Base-by-base conservation (phyloP, 2,797 vertebrate species). In the Onychomys torridus region DNA sequence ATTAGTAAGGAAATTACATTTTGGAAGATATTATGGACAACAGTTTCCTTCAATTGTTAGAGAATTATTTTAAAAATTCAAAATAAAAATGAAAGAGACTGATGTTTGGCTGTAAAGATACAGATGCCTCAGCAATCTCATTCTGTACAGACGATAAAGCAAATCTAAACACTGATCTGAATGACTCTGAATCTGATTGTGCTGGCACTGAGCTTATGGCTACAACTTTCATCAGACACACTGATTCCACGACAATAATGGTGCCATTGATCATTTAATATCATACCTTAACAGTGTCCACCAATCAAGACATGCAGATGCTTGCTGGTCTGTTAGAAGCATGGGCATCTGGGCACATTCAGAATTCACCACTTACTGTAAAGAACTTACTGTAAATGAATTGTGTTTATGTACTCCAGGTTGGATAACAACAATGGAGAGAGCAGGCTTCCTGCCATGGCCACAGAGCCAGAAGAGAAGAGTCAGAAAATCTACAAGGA, bases 1-100 rank as follows among this genome's bases (percentile, higher is more conserved):
- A 43, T 85, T 69, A 95, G 59, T 89, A 91, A 93, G 65, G 96
- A 97, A 96, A 91, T 27, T 82, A 40, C 2, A 77, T 65, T 95
- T 82, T 87, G 5, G 91, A 95, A 95, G 86, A 89, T 75, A 11
- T 43, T 86, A 84, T 16, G 27, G 67, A 21, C n/a, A 86, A 79
- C 29, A 89, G 78, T 79, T 96, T 95, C 46, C 73, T 96, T 52
- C 94, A 86, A 79, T 88, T 90, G 61, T 82, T 83, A 76, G 19
- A 79, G 95, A 96, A 83, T 86, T 52, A 87, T 79, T 94, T 52
- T 76, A 29, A 85, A 93, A 95, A 8, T 91, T 59, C 27, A 95
- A 96, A 96, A 86, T 88, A 61, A 83, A 95, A 96, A 84, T 90
- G 57, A 91, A 95, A 79, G 57, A 61, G 67, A 87, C 0, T 63